Evolutionary conservation across 1,140 invertebrate species (phyloP), one percentile per base, ranked within the genome.

Genomic region (Zaprionus ghesquierei): DNA sequence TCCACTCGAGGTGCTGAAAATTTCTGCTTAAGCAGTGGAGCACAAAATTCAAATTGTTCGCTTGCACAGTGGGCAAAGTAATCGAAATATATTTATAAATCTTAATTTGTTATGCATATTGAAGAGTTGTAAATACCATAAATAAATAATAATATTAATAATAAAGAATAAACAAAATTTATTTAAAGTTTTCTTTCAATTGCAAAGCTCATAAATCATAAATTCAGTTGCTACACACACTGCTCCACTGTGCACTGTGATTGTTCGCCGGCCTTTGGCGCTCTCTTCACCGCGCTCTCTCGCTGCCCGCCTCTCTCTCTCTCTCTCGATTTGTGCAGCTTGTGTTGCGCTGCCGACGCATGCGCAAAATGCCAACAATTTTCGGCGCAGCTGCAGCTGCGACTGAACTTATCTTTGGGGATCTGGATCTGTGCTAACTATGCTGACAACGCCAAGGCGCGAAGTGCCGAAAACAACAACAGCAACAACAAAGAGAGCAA

Each of bases 281-380:
- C 38, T 46, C 41, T 20, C 41, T 44, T 35, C 4, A 29, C 29
- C 29, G 18, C 49, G 23, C 56, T 35, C 31, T 35, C 51, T 44
- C 5, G 12, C 9, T 8, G n/a, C n/a, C n/a, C n/a, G n/a, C n/a
- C n/a, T n/a, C 59, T 35, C 20, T 3, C 12, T 50, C 15, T n/a
- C 2, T 12, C 12, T 5, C 5, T 51, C 18, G 23, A 20, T 15
- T 6, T 53, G 44, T 58, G 12, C 31, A n/a, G 46, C 25, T 50
- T 38, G 44, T 35, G 64, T 49, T 66, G 54, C 49, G 49, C 56
- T 53, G 60, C 51, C 77, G 65, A 86, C 81, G 81, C 81, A 86
- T 86, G 81, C 82, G 79, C 81, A 69, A 87, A 86, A 87, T 87
- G 79, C 82, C 68, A 87, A 76, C 82, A 87, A 82, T 87, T 81